Evolutionary conservation across 1,140 invertebrate species (phyloP), one percentile per base, ranked within the genome.

Genomic region (Nomia melanderi): DNA sequence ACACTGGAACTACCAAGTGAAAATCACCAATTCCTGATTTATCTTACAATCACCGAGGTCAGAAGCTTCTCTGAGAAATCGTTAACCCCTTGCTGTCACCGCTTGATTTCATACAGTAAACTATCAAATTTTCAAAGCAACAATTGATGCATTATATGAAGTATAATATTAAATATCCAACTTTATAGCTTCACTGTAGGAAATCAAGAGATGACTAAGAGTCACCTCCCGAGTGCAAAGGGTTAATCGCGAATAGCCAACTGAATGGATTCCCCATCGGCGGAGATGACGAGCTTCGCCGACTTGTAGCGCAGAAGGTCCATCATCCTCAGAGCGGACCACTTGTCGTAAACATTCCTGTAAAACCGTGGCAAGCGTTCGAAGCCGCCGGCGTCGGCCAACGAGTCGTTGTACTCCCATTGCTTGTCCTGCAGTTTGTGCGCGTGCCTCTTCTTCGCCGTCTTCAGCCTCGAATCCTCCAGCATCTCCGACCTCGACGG

Each of bases 401-500:
- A 81, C 7, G 85, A 71, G 69, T 92, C 84, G 31, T 88, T 82
- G 25, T 91, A 91, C 17, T 78, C 79, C 87, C 87, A 92, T 63
- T 92, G 90, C 1, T 62, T 33, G 7, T 69, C n/a, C n/a, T 39
- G 84, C 17, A 92, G 54, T 17, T 71, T 74, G 53, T 92, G 90
- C 20, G 86, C 88, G 60, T 90, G 84, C n/a, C 84, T 83, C 78
- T 89, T 91, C 0, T 67, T 70, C 0, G 8, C 12, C 0, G 54
- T 17, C 65, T 88, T 88, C 23, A 82, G 39, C 11, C 41, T 74
- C 0, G 85, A 85, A n/a, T 92, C 87, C 31, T 87, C 81, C 20
- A 90, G 9, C 90, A 91, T 91, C 8, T 64, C 36, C 14, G 64
- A 63, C 60, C 71, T 86, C 0, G 88, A 80, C 2, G 95, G 95